These are phyloP conservation scores for Bombus haemorrhoidalis DNA, from an alignment of 1,140 invertebrate species.

Conservation along the genomic window DNA sequence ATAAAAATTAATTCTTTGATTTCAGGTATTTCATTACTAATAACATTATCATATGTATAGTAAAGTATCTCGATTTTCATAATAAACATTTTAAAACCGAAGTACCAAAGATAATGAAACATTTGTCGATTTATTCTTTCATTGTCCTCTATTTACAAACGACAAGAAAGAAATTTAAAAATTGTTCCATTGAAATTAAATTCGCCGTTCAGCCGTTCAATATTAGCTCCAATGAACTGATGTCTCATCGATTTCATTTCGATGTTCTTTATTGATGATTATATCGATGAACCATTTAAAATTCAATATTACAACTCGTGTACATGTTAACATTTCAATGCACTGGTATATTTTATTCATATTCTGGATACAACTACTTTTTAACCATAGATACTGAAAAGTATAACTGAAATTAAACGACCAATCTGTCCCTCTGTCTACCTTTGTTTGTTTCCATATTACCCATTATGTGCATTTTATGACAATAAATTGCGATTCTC, in stretches of 20 bases:
- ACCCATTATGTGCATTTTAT: not conserved
- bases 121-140: not conserved
- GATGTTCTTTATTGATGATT: not conserved
- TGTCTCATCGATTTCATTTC: not conserved
- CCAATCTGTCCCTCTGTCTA: not conserved
- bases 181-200: not conserved
- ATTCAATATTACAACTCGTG: not conserved
- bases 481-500: not conserved
- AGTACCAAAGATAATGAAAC: too few species aligned
- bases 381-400: not conserved
- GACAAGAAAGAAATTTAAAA: not conserved
- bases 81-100: not conserved
- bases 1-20: too few species aligned
- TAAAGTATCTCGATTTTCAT: too few species aligned
- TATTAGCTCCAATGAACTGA: not conserved
- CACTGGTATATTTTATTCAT: not conserved
- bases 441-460: not conserved
- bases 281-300: not conserved
- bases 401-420: slow-evolving; percentile 12
- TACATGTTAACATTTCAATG: not conserved
- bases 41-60: too few species aligned
- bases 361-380: not conserved
- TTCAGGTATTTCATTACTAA: too few species aligned
- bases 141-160: not conserved
- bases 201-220: not conserved